Conservation (phyloP, 2,113 vertebrate genomes). For the Syrrhaptes paradoxus region DNA sequence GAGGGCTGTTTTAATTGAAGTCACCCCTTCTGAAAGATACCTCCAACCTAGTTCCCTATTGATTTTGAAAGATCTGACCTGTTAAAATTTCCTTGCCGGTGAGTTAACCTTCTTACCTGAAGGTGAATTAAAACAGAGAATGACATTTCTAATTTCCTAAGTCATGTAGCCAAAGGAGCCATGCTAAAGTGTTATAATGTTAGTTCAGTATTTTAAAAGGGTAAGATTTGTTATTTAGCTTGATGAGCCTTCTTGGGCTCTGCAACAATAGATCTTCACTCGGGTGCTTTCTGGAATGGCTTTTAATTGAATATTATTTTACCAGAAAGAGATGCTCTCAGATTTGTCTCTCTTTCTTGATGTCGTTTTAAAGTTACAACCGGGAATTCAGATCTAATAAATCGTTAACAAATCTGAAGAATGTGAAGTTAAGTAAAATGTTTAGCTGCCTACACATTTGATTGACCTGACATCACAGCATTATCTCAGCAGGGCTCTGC, state of each 20-base stretch:
- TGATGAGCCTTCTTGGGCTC: background rate
- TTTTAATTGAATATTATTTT: background rate
- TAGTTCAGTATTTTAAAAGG: constrained; percentile 34
- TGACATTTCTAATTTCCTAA: constrained; percentile 70
- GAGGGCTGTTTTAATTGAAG: constrained; percentile 70
- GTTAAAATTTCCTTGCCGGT: constrained; percentile 54
- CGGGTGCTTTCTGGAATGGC: background rate
- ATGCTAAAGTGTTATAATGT: background rate
- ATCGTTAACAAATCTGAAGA: constrained; percentile 2
- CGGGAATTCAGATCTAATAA: background rate
- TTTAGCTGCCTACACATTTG: background rate
- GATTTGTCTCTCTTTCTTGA: background rate
- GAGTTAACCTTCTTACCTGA: constrained; percentile 66
- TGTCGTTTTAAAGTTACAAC: background rate
- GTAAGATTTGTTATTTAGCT: constrained; percentile 21
- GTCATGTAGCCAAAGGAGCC: constrained; percentile 24
- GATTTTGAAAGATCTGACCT: constrained; percentile 71
- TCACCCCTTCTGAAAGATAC: constrained; percentile 56
- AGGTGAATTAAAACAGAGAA: constrained; percentile 67
- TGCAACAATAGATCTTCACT: background rate
- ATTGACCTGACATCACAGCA: background rate
- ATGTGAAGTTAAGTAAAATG: background rate
- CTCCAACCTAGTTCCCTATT: constrained; percentile 58
- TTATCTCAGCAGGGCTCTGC: background rate
- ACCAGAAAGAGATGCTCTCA: background rate